phyloP scores from a whole-genome alignment of 2,113 vertebrate species.

The Smithornis capensis region DNA sequence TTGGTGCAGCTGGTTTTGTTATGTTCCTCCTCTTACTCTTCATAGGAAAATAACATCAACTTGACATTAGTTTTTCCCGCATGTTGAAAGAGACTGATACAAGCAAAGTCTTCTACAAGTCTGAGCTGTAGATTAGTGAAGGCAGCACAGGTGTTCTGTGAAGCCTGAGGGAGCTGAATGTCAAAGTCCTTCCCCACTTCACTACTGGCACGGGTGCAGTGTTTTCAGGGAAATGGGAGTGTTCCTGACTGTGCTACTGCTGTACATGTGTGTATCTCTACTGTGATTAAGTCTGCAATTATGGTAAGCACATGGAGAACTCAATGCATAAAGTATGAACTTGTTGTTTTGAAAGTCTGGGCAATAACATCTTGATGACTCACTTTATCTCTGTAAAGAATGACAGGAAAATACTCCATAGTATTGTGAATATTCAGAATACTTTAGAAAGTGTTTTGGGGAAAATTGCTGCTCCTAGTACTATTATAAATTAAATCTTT shows the following conservation, averaged over 20 bases:
- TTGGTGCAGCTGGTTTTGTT: not conserved
- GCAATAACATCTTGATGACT: conserved; percentile 30
- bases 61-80: not conserved
- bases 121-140: not conserved
- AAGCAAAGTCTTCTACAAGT: not conserved
- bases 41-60: not conserved
- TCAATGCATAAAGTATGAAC: not conserved
- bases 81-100: not conserved
- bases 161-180: not conserved
- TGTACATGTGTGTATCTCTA: not conserved
- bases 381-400: conserved; percentile 21
- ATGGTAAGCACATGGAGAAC: conserved; percentile 6
- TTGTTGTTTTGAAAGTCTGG: conserved; percentile 26
- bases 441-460: not conserved
- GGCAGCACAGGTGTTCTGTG: not conserved
- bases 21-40: not conserved
- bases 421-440: not conserved
- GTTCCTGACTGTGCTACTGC: not conserved
- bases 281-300: conserved; percentile 22
- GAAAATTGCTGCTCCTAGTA: not conserved
- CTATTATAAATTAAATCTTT: not conserved
- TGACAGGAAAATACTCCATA: not conserved
- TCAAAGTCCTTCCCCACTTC: not conserved
- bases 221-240: not conserved
- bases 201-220: accelerated